Base-by-base conservation (phyloP, 2,888 invertebrate species). In the Cephus sareptanus region DNA sequence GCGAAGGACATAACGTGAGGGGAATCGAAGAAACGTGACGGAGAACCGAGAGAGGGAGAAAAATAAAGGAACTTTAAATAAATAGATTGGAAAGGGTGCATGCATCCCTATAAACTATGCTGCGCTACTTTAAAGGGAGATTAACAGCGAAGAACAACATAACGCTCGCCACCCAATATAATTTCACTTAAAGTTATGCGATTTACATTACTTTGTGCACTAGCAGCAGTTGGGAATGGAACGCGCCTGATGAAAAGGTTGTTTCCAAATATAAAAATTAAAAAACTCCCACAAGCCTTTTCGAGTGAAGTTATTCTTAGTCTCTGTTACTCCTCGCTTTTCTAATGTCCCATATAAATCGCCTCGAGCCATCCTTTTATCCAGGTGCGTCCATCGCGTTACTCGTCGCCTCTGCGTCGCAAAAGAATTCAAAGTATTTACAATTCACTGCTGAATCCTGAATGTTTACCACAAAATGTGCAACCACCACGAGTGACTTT, bases 131-230 rank as follows among this genome's bases (percentile, higher is more conserved):
- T 13, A 15, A 40, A 15, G 40, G 40, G 4, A 15, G 40, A 40
- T 40, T 40, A 2, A 40, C 15, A 31, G 30, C 34, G 31, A 71
- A 73, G 23, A 35, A 40, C 40, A 40, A 40, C 40, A 40, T 71
- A 33, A 34, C 33, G 71, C 31, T 76, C 70, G 76, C 71, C 35
- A 40, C n/a, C 76, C 11, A 23, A 30, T 75, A 76, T 75, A 30
- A 69, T 76, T 71, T 71, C 33, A 40, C 71, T 30, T 76, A 76
- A 76, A 40, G 69, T 79, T 76, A 82, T 78, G 79, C 77, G 73
- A 78, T 77, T 77, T 79, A 82, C 74, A 80, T 76, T 82, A 83
- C 79, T 87, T 88, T 87, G 87, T 88, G 88, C 88, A 85, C 79
- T 81, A 85, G 83, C 87, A 88, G 86, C 85, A 84, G 83, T 84